Evolutionary conservation across 1,140 invertebrate genomes (phyloP).

Genomic region (Nylanderia fulva): DNA sequence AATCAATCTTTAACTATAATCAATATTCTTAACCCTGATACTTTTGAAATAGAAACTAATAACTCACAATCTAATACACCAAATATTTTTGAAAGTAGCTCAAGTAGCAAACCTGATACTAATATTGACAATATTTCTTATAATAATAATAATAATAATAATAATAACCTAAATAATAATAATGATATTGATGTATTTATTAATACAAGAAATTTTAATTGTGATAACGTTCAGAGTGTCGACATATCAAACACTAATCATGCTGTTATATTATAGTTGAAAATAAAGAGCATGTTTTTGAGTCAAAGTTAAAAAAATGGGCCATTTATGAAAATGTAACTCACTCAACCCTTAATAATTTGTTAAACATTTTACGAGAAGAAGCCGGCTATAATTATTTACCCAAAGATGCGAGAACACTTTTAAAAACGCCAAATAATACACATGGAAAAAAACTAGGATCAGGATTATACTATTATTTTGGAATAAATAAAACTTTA

Average conservation of each 20-base stretch:
- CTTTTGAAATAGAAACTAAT: too few relatives aligned
- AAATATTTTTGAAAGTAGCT: too few relatives aligned
- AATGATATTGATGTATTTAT: background rate
- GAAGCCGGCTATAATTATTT: conserved; percentile 4
- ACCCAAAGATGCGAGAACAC: conserved; percentile 11
- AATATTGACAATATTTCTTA: too few relatives aligned
- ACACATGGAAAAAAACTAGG: conserved; percentile 5
- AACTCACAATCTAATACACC: too few relatives aligned
- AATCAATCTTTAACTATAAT: too few relatives aligned
- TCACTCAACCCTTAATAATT: conserved; percentile 12
- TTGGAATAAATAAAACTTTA: conserved; percentile 22
- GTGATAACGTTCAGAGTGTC: background rate
- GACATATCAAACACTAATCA: background rate
- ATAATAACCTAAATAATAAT: too few relatives aligned
- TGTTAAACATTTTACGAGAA: conserved; percentile 12
- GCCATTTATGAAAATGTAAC: conserved; percentile 1
- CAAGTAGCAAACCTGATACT: too few relatives aligned
- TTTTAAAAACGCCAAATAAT: conserved; percentile 3
- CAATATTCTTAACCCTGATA: too few relatives aligned
- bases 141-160: conserved; percentile 19
- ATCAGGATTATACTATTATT: conserved; percentile 18
- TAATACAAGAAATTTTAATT: conserved; percentile 18
- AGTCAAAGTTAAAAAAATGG: background rate
- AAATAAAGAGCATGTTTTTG: conserved; percentile 21
- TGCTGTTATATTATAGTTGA: background rate